Base-by-base conservation (phyloP, 35 echinoderm and acorn worm species). In the Apostichopus japonicus region DNA sequence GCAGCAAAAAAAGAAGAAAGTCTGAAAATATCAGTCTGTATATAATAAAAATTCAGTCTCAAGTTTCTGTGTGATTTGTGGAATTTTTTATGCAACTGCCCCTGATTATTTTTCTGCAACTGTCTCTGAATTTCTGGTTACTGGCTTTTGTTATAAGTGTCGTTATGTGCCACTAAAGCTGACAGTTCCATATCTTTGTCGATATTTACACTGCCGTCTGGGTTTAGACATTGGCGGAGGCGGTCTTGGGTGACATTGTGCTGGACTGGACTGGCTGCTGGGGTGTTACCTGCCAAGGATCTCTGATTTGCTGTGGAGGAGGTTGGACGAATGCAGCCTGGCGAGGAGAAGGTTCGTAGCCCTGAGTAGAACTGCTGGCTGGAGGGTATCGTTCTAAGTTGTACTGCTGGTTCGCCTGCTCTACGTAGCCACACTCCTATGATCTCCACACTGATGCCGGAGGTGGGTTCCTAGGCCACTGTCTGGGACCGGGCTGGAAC, bases 401-500 rank as follows among this genome's bases (percentile, higher is more conserved):
- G 79, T 15, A 83, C 27, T n/a, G 79, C 79, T 83, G 79, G 27
- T 83, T 83, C 25, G 79, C 16, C n/a, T 83, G 79, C 27, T 83
- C 51, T 83, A 83, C 51, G 27, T 83, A 83, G 79, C 27, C 51
- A 83, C 79, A 1, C 79, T 83, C 79, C 79, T 83, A 1, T 1
- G 79, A 83, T 83, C 79, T 33, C 79, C 79, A 83, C 1, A 83
- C 79, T 83, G 79, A 83, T 83, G 79, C 51, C 79, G 79, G 79
- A 33, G 79, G 79, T 83, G 79, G 79, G 79, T 83, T 83, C 2
- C 51, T 16, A 1, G 79, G 79, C 79, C 79, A 83, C 79, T 83
- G 79, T 15, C 79, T 83, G 79, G 79, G 79, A 83, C 16, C 79
- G 14, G 79, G 79, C 79, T 83, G 79, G 79, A 53, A 83, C 79